Evolutionary conservation across 2,888 invertebrate genomes (phyloP).

Genomic region (Cheilosia scutellata): DNA sequence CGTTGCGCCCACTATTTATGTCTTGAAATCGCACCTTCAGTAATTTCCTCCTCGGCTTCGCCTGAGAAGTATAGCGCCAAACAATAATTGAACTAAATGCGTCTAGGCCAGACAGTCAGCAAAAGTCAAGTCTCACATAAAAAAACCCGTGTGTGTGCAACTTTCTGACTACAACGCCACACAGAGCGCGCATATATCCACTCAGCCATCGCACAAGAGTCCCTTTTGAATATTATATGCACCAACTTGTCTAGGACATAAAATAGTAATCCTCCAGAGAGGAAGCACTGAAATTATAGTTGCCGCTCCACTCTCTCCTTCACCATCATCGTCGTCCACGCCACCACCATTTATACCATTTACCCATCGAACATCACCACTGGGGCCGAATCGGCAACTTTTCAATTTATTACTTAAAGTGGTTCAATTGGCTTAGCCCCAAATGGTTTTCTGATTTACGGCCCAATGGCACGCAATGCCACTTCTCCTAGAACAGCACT

Average conservation of each 20-base stretch:
- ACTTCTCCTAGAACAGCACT: slow-evolving; percentile 37
- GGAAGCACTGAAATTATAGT: slow-evolving; percentile 54
- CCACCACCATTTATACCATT: slow-evolving; percentile 35
- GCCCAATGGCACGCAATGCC: slow-evolving; percentile 81
- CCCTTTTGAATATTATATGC: slow-evolving; percentile 11
- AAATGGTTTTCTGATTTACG: slow-evolving; percentile 82
- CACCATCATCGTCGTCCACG: not conserved
- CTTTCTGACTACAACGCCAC: slow-evolving; percentile 30
- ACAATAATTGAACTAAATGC: slow-evolving; percentile 17
- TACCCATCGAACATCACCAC: slow-evolving; percentile 68
- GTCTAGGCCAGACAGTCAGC: slow-evolving; percentile 10
- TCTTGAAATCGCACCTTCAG: not conserved
- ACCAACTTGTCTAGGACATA: slow-evolving; percentile 66
- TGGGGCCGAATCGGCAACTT: slow-evolving; percentile 79
- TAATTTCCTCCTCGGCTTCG: not conserved
- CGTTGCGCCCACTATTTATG: not conserved
- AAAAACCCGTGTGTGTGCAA: slow-evolving; percentile 16
- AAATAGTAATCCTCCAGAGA: slow-evolving; percentile 61
- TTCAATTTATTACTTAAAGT: slow-evolving; percentile 81
- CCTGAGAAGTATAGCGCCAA: slow-evolving; percentile 30
- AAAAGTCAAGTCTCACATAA: slow-evolving; percentile 9
- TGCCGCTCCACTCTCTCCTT: slow-evolving; percentile 39
- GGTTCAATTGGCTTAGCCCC: slow-evolving; percentile 80
- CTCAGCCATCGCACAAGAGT: slow-evolving; percentile 11
- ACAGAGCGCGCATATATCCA: slow-evolving; percentile 39